These are phyloP conservation scores for Archivesica marissinica DNA, from an alignment of 1,140 invertebrate genomes.

Conservation along the genomic window DNA sequence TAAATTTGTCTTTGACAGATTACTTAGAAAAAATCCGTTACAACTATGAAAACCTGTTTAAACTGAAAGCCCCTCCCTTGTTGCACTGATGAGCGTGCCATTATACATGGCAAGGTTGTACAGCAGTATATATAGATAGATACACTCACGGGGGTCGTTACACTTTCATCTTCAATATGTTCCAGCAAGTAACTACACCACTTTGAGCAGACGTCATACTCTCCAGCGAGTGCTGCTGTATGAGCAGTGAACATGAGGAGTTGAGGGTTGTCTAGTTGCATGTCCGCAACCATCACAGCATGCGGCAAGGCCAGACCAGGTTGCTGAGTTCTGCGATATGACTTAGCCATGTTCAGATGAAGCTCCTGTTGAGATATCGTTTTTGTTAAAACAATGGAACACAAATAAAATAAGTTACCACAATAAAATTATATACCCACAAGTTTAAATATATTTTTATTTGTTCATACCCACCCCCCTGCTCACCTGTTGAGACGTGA, in stretches of 20 bases:
- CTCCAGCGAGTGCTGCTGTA: neutral
- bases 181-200: constrained; percentile 15
- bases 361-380: constrained; percentile 15
- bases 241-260: constrained; percentile 18
- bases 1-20: too few species aligned
- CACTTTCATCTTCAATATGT: constrained; percentile 28
- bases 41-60: too few species aligned
- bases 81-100: too few species aligned
- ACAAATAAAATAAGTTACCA: too few species aligned
- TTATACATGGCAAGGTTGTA: too few species aligned
- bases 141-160: neutral
- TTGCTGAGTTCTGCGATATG: neutral
- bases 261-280: constrained; percentile 1
- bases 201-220: neutral
- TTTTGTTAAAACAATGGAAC: too few species aligned
- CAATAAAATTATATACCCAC: too few species aligned
- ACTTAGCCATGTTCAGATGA: constrained; percentile 40
- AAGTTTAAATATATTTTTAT: neutral
- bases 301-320: neutral
- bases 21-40: too few species aligned
- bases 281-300: neutral
- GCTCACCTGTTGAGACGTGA: too few species aligned
- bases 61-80: too few species aligned
- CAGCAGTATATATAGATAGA: too few species aligned
- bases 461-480: neutral